Conservation (phyloP, 1,140 invertebrate species). For the Scylla paramamosain region DNA sequence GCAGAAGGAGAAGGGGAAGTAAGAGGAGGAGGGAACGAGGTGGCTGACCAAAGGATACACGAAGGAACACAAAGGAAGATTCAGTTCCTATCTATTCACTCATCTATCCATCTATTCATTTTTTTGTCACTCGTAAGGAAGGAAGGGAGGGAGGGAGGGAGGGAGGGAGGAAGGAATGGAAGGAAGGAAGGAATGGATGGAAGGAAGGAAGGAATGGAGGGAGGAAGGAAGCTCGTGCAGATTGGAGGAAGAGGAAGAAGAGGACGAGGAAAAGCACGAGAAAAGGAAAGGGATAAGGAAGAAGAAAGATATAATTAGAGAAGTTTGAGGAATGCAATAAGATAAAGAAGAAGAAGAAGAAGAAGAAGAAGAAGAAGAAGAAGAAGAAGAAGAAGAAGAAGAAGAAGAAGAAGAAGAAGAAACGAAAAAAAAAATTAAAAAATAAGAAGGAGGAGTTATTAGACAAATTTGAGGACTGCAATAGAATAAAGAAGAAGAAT, state of each 20-base stretch:
- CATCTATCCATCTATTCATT: too few relatives aligned
- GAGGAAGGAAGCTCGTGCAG: neutral
- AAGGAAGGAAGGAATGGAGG: neutral
- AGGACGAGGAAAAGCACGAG: neutral
- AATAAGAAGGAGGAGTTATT: neutral
- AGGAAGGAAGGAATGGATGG: neutral
- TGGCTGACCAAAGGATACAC: too few relatives aligned
- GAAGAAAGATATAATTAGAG: neutral
- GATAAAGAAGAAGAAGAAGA: neutral
- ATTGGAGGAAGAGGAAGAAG: neutral
- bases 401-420: neutral
- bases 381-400: neutral
- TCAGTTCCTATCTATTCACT: too few relatives aligned
- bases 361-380: neutral
- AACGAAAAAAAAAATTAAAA: neutral
- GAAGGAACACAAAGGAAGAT: too few relatives aligned
- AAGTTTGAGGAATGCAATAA: neutral
- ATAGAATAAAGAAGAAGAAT: neutral
- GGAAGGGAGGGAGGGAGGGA: neutral
- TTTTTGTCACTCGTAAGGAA: neutral
- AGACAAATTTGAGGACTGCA: neutral
- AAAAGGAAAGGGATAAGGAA: neutral
- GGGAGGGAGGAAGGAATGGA: neutral
- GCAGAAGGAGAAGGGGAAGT: neutral
- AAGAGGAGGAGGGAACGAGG: neutral